Conservation (phyloP, 2,113 vertebrate genomes). For the Fukomys damarensis region DNA sequence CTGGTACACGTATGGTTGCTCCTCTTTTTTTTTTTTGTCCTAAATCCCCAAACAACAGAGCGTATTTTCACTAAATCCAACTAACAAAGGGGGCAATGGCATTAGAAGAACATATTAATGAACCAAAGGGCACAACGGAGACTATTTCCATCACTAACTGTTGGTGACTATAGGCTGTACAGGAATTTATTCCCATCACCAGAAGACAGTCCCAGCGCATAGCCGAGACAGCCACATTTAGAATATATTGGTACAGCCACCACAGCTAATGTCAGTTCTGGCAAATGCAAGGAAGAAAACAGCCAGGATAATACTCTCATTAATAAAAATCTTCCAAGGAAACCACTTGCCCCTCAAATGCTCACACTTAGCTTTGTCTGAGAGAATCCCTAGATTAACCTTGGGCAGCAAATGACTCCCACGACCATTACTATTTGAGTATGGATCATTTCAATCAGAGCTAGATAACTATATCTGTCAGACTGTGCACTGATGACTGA, state of each 20-base stretch:
- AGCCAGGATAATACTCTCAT: background rate
- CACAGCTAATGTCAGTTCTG: background rate
- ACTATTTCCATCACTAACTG: background rate
- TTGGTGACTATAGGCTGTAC: background rate
- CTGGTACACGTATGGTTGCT: background rate
- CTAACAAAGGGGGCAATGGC: background rate
- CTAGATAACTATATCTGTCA: background rate
- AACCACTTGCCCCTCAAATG: background rate
- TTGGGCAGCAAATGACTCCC: background rate
- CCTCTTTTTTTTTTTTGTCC: background rate
- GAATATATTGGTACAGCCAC: background rate
- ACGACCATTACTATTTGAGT: background rate
- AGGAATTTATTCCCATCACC: background rate
- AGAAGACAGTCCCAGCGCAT: background rate
- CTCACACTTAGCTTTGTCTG: background rate
- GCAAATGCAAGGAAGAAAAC: background rate
- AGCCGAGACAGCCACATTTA: background rate
- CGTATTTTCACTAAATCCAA: slow-evolving; percentile 35
- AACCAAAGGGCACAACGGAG: background rate
- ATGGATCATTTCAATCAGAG: background rate
- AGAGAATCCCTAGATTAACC: background rate
- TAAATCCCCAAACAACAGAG: background rate
- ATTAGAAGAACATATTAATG: slow-evolving; percentile 52
- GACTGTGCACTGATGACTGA: background rate
- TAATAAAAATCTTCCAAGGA: slow-evolving; percentile 52